These are phyloP conservation scores for Novumbra hubbsi DNA, from an alignment of 2,797 vertebrate species.

Conservation along the genomic window DNA sequence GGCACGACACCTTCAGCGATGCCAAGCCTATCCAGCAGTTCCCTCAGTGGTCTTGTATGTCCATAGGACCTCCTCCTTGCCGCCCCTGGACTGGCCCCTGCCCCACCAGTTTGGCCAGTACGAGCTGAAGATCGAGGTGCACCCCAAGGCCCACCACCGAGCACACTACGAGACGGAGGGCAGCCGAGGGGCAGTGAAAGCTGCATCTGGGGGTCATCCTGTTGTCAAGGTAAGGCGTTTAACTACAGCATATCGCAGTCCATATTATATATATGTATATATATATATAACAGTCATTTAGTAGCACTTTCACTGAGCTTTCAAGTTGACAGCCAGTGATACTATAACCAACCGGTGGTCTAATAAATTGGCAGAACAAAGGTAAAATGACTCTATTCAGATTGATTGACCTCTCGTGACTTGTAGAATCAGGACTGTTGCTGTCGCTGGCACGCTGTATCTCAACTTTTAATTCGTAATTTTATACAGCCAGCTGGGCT, in stretches of 20 bases:
- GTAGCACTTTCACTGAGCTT: not conserved
- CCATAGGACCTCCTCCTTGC: slow-evolving; percentile 93
- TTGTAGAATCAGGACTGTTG: not conserved
- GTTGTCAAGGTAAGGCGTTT: slow-evolving; percentile 90
- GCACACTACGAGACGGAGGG: slow-evolving; percentile 99
- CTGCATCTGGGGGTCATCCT: slow-evolving; percentile 91
- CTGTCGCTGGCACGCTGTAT: not conserved
- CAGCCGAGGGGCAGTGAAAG: slow-evolving; percentile 96
- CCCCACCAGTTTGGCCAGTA: slow-evolving; percentile 92
- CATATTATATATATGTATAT: too few species aligned
- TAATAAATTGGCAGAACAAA: not conserved
- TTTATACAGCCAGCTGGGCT: not conserved
- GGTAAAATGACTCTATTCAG: slow-evolving; percentile 19
- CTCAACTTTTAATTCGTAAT: not conserved
- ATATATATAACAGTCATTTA: not conserved
- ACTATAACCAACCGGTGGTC: not conserved
- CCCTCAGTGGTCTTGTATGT: slow-evolving; percentile 3
- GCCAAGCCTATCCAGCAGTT: not conserved
- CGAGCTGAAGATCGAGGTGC: slow-evolving; percentile 97
- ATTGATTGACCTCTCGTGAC: not conserved
- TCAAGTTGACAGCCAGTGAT: not conserved
- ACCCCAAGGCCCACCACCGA: slow-evolving; percentile 97
- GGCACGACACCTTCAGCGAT: too few species aligned
- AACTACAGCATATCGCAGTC: not conserved
- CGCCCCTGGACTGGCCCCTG: slow-evolving; percentile 95